These are phyloP conservation scores for Echinops telfairi DNA, from an alignment of 2,113 vertebrate species.

Conservation along the genomic window DNA sequence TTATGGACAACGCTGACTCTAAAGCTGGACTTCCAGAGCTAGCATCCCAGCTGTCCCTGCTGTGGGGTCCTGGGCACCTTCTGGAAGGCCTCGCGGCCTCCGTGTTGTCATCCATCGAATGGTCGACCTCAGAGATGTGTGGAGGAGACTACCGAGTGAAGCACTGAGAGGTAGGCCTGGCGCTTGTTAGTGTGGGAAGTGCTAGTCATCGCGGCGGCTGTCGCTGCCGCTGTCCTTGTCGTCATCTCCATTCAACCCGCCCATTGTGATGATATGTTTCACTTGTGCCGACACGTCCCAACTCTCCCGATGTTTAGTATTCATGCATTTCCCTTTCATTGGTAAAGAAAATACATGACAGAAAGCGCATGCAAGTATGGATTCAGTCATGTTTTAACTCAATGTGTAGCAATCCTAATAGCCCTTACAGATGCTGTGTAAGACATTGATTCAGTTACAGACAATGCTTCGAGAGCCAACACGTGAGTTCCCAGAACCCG, in stretches of 20 bases:
- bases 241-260: not conserved
- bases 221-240: not conserved
- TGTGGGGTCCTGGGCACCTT: not conserved
- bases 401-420: not conserved
- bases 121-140: not conserved
- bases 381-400: not conserved
- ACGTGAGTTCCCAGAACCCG: not conserved
- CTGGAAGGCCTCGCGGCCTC: not conserved
- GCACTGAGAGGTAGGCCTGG: not conserved
- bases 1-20: not conserved
- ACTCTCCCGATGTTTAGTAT: not conserved
- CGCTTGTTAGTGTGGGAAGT: not conserved
- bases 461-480: not conserved
- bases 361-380: not conserved
- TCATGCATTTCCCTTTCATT: conserved; percentile 2
- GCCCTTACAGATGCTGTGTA: not conserved
- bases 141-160: not conserved
- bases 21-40: not conserved
- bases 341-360: not conserved
- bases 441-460: not conserved
- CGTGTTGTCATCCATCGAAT: not conserved
- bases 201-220: not conserved
- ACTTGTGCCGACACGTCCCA: not conserved
- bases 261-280: not conserved
- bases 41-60: not conserved